Evolutionary conservation across 2,113 vertebrate genomes (phyloP).

Genomic region (Ranitomeya variabilis): DNA sequence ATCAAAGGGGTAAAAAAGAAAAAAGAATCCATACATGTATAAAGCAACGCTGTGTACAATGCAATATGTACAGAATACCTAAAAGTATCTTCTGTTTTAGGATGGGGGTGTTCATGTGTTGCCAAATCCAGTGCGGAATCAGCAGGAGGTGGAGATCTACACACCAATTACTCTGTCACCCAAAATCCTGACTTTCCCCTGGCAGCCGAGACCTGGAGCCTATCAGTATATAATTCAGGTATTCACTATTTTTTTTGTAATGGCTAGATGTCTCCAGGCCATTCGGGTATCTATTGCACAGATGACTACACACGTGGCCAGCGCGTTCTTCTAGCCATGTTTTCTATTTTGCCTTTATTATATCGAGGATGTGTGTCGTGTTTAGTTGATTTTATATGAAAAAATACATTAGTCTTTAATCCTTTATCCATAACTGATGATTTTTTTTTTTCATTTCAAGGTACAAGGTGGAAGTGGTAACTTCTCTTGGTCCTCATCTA

Average conservation of each 20-base stretch:
- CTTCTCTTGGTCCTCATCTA: slow-evolving; percentile 92
- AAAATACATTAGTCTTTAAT: background rate
- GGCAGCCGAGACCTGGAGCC: slow-evolving; percentile 89
- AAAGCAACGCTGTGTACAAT: too few relatives aligned
- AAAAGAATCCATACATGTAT: too few relatives aligned
- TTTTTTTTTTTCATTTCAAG: slow-evolving; percentile 62
- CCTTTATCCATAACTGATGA: too few relatives aligned
- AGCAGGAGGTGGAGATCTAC: slow-evolving; percentile 93
- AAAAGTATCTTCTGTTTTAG: slow-evolving; percentile 65
- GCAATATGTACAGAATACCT: background rate
- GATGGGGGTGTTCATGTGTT: slow-evolving; percentile 78
- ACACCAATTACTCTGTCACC: slow-evolving; percentile 86
- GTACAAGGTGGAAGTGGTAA: slow-evolving; percentile 92
- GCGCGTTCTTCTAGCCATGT: background rate
- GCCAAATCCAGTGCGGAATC: slow-evolving; percentile 80
- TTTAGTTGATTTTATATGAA: background rate
- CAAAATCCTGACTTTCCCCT: slow-evolving; percentile 90
- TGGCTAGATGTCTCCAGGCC: background rate
- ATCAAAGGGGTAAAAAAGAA: too few relatives aligned
- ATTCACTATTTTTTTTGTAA: slow-evolving; percentile 41
- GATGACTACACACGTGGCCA: background rate
- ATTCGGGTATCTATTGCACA: background rate
- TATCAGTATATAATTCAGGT: slow-evolving; percentile 94
- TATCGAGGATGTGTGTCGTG: too few relatives aligned
- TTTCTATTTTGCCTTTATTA: too few relatives aligned